A percentile compares a stretch with the other conserved stretches of the same genome.
These are phyloP conservation scores for Hycleus phaleratus DNA, from an alignment of 1,140 invertebrate species.

Conservation along the genomic window DNA sequence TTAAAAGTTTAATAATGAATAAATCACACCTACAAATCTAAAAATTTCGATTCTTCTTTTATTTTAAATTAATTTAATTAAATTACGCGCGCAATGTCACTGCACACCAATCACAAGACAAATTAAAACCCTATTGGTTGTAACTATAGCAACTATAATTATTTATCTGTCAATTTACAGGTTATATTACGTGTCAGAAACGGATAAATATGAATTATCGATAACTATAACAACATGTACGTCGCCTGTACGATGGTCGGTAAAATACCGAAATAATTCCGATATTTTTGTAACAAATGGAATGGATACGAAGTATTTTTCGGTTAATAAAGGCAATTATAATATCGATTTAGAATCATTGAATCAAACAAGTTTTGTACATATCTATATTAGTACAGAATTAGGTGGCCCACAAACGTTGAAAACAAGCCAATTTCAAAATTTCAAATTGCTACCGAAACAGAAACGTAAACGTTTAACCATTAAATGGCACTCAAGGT, in stretches of 20 bases:
- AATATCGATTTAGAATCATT: conserved; percentile 26
- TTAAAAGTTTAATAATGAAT: too few species aligned
- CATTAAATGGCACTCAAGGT: conserved; percentile 41
- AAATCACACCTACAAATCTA: too few species aligned
- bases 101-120: too few species aligned
- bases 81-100: too few species aligned
- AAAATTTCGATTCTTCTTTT: too few species aligned
- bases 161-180: conserved; percentile 12
- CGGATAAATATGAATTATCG: conserved; percentile 30
- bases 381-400: conserved; percentile 39
- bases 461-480: conserved; percentile 34
- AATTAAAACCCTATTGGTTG: too few species aligned
- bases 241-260: conserved; percentile 33
- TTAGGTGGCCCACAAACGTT: conserved; percentile 32
- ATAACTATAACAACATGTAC: conserved; percentile 40
- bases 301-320: conserved; percentile 9
- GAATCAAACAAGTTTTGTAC: conserved; percentile 34
- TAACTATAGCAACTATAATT: too few species aligned
- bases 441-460: conserved; percentile 27
- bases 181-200: conserved; percentile 33
- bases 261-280: conserved; percentile 10
- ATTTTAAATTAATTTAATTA: too few species aligned
- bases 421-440: conserved; percentile 12
- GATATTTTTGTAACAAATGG: conserved; percentile 4
- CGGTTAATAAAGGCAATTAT: conserved; percentile 24